A percentile compares a stretch with the other conserved stretches of the same genome.
These are phyloP conservation scores for Aplidium turbinatum DNA, from an alignment of 23 tunicate species.

Conservation along the genomic window DNA sequence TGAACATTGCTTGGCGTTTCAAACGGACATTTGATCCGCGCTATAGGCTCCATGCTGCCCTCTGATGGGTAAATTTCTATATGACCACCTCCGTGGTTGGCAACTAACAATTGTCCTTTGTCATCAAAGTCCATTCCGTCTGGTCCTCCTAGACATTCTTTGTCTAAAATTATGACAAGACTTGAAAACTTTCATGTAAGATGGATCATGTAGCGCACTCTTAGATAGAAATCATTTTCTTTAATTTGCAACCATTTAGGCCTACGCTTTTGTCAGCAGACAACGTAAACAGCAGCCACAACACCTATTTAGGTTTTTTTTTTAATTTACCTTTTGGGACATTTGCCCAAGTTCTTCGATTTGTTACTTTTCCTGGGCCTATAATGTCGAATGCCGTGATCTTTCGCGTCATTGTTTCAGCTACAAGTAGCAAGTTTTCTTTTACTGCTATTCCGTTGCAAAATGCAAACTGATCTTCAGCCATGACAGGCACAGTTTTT, in stretches of 20 bases:
- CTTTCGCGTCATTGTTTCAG: constrained; percentile 60
- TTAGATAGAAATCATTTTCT: not conserved
- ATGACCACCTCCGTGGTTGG: constrained; percentile 75
- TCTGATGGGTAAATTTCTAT: constrained; percentile 68
- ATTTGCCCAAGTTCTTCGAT: constrained; percentile 67
- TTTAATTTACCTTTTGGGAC: constrained; percentile 30
- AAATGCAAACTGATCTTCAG: constrained; percentile 60
- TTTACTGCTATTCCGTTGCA: constrained; percentile 77
- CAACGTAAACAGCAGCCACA: not conserved
- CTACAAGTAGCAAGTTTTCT: constrained; percentile 65
- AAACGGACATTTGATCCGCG: constrained; percentile 74
- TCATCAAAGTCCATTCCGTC: constrained; percentile 91
- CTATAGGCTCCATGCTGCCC: constrained; percentile 43
- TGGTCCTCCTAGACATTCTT: constrained; percentile 42
- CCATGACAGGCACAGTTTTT: constrained; percentile 32
- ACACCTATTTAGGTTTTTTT: not conserved
- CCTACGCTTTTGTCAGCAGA: not conserved
- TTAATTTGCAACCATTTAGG: not conserved
- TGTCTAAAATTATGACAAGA: not conserved
- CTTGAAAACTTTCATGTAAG: not conserved
- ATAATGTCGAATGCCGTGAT: constrained; percentile 64
- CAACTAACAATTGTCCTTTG: constrained; percentile 56
- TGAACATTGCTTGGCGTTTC: constrained; percentile 64
- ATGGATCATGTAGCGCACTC: not conserved
- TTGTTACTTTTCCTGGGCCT: constrained; percentile 51